Base-by-base conservation (phyloP, 2,113 vertebrate genomes). In the Gymnogyps californianus region DNA sequence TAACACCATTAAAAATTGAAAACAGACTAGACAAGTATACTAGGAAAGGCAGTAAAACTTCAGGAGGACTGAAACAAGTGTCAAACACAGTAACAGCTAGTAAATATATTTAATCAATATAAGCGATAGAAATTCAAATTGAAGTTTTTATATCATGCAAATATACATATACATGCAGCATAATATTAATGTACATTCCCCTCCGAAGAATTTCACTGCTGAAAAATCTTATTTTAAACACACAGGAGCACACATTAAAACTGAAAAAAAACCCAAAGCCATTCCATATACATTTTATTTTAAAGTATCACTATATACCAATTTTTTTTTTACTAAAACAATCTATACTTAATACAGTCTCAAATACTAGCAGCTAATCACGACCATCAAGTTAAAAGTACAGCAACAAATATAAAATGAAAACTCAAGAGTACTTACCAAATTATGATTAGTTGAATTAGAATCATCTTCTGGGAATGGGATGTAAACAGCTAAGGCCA, bases 401-500 rank as follows among this genome's bases (percentile, higher is more conserved):
- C 6, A 89, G 38, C 31, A 80, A 64, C 5, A 90, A 90, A 74
- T 9, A 92, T 9, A 80, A 94, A 61, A 79, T 52, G 78, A 78
- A 93, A 95, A 51, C 61, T 76, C 16, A 36, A 36, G 42, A 84
- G n/a, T 95, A 99, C 99, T 99, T 98, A 99, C 99, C 99, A 99
- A 99, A 98, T 99, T 99, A 95, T 99, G 99, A 98, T 99, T 99
- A 96, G 98, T 99, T 98, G 99, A 99, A 98, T 99, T 99, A 95
- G 99, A 99, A 98, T 99, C 99, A 97, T 99, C 99, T 98, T 99
- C 99, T 94, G 99, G 99, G 97, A 99, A 99, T 95, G 99, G 99
- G 98, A 99, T 98, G 98, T 99, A 99, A 98, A 99, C 99, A 99
- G 99, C 99, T 99, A 99, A 99, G 99, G 99, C 99, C 99, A 99